phyloP scores from a whole-genome alignment of 2,113 vertebrate genomes.

The Hiodon alosoides region DNA sequence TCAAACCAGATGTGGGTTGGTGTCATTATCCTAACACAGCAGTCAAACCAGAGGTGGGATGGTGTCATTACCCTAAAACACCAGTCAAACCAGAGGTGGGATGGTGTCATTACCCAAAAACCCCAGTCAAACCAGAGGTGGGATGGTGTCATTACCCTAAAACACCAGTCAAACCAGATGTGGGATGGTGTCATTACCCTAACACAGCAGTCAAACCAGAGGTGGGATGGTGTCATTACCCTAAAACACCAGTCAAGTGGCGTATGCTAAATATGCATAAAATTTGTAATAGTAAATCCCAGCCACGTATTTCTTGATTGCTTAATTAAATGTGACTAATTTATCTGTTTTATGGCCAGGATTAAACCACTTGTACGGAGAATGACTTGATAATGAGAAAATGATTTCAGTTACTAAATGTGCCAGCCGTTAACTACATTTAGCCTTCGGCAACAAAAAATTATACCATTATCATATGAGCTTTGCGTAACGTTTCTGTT shows the following conservation, averaged over 20 bases:
- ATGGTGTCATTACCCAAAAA: too few relatives aligned
- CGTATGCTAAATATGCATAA: constrained; percentile 36
- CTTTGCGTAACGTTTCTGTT: constrained; percentile 50
- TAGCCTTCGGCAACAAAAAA: constrained; percentile 56
- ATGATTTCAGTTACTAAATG: constrained; percentile 61
- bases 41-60: too few relatives aligned
- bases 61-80: too few relatives aligned
- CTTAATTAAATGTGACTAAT: constrained; percentile 70
- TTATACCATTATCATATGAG: constrained; percentile 53
- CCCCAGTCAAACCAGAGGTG: too few relatives aligned
- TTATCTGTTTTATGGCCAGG: constrained; percentile 66
- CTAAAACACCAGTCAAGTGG: neutral
- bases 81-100: too few relatives aligned
- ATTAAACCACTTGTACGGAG: constrained; percentile 60
- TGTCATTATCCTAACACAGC: too few relatives aligned
- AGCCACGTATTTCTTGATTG: constrained; percentile 57
- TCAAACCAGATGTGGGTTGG: too few relatives aligned
- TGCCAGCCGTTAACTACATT: constrained; percentile 66
- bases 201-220: neutral
- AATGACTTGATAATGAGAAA: constrained; percentile 57
- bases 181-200: too few relatives aligned
- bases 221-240: neutral
- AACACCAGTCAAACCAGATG: too few relatives aligned
- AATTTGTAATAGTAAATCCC: constrained; percentile 50
- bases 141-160: too few relatives aligned